These are phyloP conservation scores for Corapipo altera DNA, from an alignment of 2,113 vertebrate genomes.

Conservation along the genomic window DNA sequence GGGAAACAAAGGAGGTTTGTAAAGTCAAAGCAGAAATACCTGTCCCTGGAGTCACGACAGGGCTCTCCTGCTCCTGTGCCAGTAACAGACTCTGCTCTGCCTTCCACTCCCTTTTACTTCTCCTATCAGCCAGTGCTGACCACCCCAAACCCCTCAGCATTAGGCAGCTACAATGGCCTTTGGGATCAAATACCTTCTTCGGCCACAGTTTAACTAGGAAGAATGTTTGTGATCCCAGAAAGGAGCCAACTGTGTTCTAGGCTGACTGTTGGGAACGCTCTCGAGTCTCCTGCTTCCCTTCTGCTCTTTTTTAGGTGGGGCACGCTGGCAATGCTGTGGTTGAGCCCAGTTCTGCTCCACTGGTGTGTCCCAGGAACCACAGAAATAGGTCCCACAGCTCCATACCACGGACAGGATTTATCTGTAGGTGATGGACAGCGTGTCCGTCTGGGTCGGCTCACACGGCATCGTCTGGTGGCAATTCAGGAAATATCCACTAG, in stretches of 20 bases:
- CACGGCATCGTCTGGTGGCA: background rate
- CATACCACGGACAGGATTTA: background rate
- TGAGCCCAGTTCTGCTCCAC: background rate
- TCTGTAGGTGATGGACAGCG: too few relatives aligned
- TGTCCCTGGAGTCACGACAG: background rate
- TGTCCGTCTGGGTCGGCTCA: accelerated
- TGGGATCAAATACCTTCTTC: background rate
- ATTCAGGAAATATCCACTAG: background rate
- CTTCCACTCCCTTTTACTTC: background rate
- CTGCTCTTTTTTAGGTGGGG: background rate
- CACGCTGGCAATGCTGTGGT: background rate
- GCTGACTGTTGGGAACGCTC: background rate
- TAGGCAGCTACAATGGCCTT: background rate
- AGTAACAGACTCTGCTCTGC: background rate
- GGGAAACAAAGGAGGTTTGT: background rate
- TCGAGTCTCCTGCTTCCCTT: background rate
- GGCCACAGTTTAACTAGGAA: background rate
- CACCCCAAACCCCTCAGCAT: background rate
- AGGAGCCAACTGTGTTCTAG: background rate
- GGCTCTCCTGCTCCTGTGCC: background rate
- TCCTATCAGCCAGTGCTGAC: background rate
- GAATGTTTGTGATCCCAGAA: background rate
- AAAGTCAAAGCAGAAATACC: background rate
- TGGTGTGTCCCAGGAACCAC: background rate
- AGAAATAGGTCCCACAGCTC: background rate